Conservation (phyloP, 35 echinoderm and acorn worm genomes). For the Ophiothrix spiculata region DNA sequence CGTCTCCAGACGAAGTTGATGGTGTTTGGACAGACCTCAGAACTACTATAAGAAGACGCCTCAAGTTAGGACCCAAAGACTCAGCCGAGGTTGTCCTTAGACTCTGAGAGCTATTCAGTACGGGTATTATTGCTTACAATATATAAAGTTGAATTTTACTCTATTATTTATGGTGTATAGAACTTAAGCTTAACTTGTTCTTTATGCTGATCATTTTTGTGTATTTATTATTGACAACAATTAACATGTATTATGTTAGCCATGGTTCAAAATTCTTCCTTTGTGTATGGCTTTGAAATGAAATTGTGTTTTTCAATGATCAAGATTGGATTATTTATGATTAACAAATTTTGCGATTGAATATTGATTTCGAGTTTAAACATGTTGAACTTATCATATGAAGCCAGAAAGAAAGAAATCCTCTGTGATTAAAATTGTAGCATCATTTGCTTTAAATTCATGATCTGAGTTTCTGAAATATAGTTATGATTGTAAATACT, state of each 20-base stretch:
- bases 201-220: background rate
- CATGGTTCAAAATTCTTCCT: background rate
- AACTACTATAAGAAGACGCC: background rate
- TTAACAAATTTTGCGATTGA: no score
- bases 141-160: background rate
- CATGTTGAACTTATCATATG: no score
- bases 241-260: background rate
- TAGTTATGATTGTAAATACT: no score
- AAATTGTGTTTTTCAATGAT: no score
- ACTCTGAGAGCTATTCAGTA: background rate
- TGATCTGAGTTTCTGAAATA: no score
- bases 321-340: no score
- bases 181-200: background rate
- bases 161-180: background rate
- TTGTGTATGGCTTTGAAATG: no score
- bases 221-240: background rate
- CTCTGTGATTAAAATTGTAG: no score
- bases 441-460: no score
- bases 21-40: background rate
- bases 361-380: no score
- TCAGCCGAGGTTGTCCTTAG: background rate
- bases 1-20: background rate
- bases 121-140: background rate
- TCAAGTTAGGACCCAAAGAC: background rate
- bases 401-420: no score